Evolutionary conservation across 1,140 invertebrate genomes (phyloP), one percentile per base, ranked within the genome.

Genomic region (Zophobas atratus): DNA sequence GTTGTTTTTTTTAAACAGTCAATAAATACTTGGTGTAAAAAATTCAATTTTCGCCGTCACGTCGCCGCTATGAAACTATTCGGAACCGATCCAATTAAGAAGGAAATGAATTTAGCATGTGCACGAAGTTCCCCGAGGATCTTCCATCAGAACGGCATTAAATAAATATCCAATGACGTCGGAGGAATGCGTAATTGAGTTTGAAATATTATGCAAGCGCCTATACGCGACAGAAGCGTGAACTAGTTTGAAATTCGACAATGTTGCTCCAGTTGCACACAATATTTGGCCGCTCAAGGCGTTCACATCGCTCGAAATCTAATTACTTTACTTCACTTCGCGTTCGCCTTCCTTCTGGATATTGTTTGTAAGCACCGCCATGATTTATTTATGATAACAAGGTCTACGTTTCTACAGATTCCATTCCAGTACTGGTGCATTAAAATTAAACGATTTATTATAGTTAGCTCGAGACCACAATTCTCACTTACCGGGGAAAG

Each of bases 311-410:
- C 60, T 48, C 71, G n/a, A 81, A 81, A 81, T 81, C 80, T 81
- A 81, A 81, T 81, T 81, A 81, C 79, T 75, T 76, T 55, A 34
- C 53, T 55, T 67, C n/a, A 77, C 70, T 78, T 78, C 60, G 70
- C 71, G 53, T 75, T 76, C 72, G 75, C 78, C 55, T 81, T 57
- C 80, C 70, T 79, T 75, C 76, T 60, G 76, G 74, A 77, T 77
- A 75, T 77, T 77, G 78, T 81, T 81, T 79, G 80, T 79, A 81
- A 81, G 71, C 78, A 75, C 70, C 70, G 75, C 46, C 53, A 77
- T 81, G 80, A 81, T 81, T 81, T 81, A 81, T 81, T 81, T 81
- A 81, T 81, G 75, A 75, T 74, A 79, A 81, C 77, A 79, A 80
- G 73, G 46, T 67, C 79, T 76, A 60, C 77, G 71, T 80, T 80